These are phyloP conservation scores for Macrophya alboannulata DNA, from an alignment of 2,888 invertebrate genomes.

Conservation along the genomic window DNA sequence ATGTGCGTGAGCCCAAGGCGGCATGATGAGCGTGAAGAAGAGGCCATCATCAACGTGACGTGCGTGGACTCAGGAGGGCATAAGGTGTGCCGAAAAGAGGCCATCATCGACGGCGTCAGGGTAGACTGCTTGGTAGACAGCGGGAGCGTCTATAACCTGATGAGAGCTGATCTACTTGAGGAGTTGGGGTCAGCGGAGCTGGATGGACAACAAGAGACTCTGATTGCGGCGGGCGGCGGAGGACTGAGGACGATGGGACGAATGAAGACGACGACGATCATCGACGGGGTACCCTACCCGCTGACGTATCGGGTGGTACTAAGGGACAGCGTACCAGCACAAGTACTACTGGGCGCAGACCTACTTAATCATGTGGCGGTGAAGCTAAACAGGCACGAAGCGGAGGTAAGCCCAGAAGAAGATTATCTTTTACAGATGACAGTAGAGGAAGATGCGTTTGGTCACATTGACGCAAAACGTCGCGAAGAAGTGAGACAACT, in stretches of 20 bases:
- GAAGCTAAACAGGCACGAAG: too few relatives aligned
- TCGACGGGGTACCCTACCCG: constrained; percentile 18
- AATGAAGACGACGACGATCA: too few relatives aligned
- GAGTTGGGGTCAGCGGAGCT: too few relatives aligned
- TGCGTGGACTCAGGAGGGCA: background rate
- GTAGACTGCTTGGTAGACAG: constrained; percentile 25
- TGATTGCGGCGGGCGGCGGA: too few relatives aligned
- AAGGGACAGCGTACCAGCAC: background rate
- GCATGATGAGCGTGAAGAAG: too few relatives aligned
- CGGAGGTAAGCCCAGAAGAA: background rate
- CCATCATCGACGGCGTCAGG: background rate
- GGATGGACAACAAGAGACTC: too few relatives aligned
- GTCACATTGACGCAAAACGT: background rate
- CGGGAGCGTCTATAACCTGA: background rate
- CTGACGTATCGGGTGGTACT: constrained; percentile 16
- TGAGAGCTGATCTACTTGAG: background rate
- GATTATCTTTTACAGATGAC: background rate
- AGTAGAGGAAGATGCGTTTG: background rate
- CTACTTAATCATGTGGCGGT: background rate
- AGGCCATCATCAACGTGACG: too few relatives aligned
- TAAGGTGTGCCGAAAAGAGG: background rate
- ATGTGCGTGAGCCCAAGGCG: too few relatives aligned
- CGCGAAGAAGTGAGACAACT: background rate
- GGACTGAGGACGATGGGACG: too few relatives aligned
- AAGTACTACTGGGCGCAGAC: constrained; percentile 5